Evolutionary conservation across 2,888 invertebrate species (phyloP).

Genomic region (Caenorhabditis plicata): DNA sequence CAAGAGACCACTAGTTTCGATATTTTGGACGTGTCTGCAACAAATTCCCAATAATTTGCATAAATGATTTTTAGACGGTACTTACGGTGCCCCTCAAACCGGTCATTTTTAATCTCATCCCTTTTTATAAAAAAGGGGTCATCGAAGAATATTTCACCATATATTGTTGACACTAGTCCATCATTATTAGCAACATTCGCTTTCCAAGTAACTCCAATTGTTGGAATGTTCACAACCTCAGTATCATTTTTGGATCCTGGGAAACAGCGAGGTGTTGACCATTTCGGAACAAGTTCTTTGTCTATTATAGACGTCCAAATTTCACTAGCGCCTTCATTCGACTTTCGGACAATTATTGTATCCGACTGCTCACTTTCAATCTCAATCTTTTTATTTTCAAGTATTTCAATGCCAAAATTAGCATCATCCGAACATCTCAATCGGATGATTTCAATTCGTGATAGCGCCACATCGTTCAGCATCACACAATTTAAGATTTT

Average conservation of each 20-base stretch:
- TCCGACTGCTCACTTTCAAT: conserved; percentile 28
- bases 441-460: conserved; percentile 36
- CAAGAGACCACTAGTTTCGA: conserved; percentile 7
- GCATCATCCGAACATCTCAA: conserved; percentile 20
- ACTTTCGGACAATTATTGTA: conserved; percentile 6
- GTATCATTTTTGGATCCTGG: not conserved
- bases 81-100: not conserved
- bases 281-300: conserved; percentile 17
- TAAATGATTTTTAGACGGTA: not conserved
- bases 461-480: conserved; percentile 38
- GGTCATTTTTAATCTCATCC: not conserved
- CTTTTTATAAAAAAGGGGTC: conserved; percentile 33
- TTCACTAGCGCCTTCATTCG: not conserved
- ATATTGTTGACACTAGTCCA: conserved; percentile 36
- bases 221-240: conserved; percentile 10
- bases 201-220: conserved; percentile 52
- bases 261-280: conserved; percentile 28
- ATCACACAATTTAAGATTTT: conserved; percentile 33
- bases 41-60: not conserved
- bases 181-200: conserved; percentile 49
- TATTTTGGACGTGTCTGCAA: not conserved
- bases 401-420: not conserved
- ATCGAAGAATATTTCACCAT: conserved; percentile 39
- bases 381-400: conserved; percentile 12
- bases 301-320: too few species aligned